phyloP scores from a whole-genome alignment of 2,797 vertebrate species.

The Spinus olivaceus region DNA sequence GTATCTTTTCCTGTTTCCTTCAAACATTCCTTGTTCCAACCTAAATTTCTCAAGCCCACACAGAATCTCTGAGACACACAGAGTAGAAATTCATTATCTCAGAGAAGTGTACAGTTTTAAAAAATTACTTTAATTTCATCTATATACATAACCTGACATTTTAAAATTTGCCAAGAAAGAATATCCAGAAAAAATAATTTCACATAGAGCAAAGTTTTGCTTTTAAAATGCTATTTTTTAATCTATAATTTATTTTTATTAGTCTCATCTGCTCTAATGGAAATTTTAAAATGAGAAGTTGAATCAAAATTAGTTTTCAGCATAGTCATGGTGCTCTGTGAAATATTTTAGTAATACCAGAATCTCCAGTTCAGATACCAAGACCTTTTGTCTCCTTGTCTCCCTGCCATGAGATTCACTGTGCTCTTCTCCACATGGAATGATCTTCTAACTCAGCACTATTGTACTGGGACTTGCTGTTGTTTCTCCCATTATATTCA shows the following conservation, averaged over 20 bases:
- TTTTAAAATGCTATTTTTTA: neutral
- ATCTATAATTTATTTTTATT: neutral
- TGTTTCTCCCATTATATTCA: neutral
- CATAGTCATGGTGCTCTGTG: neutral
- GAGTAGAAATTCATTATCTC: neutral
- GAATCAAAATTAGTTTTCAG: neutral
- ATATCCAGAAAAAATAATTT: neutral
- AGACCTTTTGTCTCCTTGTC: neutral
- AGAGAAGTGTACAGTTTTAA: neutral
- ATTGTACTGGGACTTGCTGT: neutral
- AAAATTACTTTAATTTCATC: conserved; percentile 1
- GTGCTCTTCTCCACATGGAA: neutral
- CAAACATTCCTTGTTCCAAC: neutral
- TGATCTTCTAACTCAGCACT: neutral
- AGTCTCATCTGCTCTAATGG: neutral
- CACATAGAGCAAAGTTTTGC: neutral
- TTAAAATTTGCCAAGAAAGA: neutral
- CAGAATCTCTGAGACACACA: neutral
- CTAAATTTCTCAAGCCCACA: neutral
- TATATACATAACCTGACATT: neutral
- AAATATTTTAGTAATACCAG: neutral
- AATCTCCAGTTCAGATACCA: neutral
- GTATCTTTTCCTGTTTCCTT: neutral
- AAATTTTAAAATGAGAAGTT: neutral
- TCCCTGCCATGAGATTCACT: neutral